Conservation (phyloP, 2,888 invertebrate species). For the Adelphocoris suturalis region DNA sequence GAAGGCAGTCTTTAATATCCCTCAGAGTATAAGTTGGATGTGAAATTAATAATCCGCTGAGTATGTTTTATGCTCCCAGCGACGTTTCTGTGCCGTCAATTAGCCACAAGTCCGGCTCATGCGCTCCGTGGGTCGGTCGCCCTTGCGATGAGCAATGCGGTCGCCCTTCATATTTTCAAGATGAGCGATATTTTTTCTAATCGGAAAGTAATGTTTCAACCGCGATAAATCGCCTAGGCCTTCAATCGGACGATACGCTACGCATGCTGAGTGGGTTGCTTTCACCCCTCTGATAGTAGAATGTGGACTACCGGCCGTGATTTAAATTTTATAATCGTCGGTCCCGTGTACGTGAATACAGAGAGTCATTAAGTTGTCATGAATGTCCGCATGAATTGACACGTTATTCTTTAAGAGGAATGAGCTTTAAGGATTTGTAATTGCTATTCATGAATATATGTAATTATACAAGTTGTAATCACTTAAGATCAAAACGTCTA, state of each 20-base stretch:
- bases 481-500: too few relatives aligned
- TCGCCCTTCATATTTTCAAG: constrained; percentile 39
- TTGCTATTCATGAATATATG: too few relatives aligned
- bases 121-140: not conserved
- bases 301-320: not conserved
- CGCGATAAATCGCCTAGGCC: not conserved
- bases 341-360: not conserved
- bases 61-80: constrained; percentile 22
- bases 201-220: not conserved
- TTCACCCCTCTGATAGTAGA: not conserved
- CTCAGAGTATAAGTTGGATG: constrained; percentile 14
- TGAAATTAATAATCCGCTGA: constrained; percentile 19
- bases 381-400: not conserved
- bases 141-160: constrained; percentile 27
- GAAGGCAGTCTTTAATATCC: not conserved
- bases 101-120: constrained; percentile 9
- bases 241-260: not conserved
- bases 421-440: not conserved
- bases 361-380: not conserved
- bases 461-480: too few relatives aligned
- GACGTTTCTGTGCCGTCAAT: constrained; percentile 16
- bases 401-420: not conserved
- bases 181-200: constrained; percentile 23
- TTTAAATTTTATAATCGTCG: not conserved
- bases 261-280: not conserved